Evolutionary conservation across 1,140 invertebrate species (phyloP).

Genomic region (Drosophila pruinosa): DNA sequence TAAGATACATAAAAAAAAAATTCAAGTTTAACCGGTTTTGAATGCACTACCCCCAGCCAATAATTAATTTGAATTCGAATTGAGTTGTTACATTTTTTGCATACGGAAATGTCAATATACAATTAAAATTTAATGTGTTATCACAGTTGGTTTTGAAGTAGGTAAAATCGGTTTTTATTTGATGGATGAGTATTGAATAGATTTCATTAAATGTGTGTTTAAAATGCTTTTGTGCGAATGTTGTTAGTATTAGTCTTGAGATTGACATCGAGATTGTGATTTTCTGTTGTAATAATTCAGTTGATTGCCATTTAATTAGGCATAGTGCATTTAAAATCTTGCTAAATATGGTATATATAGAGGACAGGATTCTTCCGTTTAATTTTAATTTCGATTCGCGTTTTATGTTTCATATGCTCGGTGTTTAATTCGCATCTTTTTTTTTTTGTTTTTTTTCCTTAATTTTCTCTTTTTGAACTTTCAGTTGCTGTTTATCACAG

Average conservation of each 20-base stretch:
- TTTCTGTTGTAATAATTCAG: constrained; percentile 40
- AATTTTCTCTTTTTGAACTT: constrained; percentile 36
- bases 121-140: constrained; percentile 23
- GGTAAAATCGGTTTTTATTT: constrained; percentile 19
- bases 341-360: constrained; percentile 59
- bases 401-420: constrained; percentile 43
- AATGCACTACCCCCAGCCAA: constrained; percentile 69
- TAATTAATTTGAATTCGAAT: constrained; percentile 16
- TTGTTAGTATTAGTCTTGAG: constrained; percentile 59
- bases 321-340: constrained; percentile 79
- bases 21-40: constrained; percentile 71
- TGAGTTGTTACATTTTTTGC: constrained; percentile 17
- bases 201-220: constrained; percentile 27
- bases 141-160: constrained; percentile 33
- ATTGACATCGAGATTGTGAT: constrained; percentile 20
- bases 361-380: constrained; percentile 48
- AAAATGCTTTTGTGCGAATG: constrained; percentile 38
- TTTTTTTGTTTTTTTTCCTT: constrained; percentile 34
- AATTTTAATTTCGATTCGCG: constrained; percentile 55
- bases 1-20: constrained; percentile 57
- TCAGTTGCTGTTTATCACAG: constrained; percentile 27
- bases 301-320: constrained; percentile 57
- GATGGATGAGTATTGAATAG: constrained; percentile 26
- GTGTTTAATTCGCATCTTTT: constrained; percentile 25
- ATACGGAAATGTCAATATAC: constrained; percentile 25